Evolutionary conservation across 2,888 invertebrate species (phyloP).

Genomic region (Drosophila koepferae): DNA sequence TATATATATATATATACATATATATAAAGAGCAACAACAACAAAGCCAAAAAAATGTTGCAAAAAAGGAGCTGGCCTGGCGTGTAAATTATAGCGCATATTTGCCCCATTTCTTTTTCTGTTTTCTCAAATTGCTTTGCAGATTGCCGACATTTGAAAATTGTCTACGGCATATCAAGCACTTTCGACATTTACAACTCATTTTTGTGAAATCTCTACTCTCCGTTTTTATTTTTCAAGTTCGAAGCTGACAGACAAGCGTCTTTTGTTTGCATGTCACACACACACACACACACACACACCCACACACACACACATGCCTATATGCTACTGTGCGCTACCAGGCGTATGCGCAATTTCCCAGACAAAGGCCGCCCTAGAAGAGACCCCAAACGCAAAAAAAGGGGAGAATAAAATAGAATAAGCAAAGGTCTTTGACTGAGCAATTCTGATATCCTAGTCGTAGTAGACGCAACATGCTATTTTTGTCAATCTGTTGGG

Average conservation of each 20-base stretch:
- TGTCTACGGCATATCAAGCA: conserved; percentile 70
- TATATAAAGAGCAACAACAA: conserved; percentile 1
- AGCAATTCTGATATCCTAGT: conserved; percentile 54
- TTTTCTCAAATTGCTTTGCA: conserved; percentile 73
- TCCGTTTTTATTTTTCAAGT: conserved; percentile 60
- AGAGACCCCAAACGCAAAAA: conserved; percentile 44
- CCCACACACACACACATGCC: conserved; percentile 20
- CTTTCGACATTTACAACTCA: conserved; percentile 81
- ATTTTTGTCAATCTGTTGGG: conserved; percentile 44
- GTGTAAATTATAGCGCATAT: conserved; percentile 80
- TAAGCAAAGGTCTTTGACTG: conserved; percentile 73
- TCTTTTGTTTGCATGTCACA: conserved; percentile 69
- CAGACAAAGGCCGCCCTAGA: conserved; percentile 68
- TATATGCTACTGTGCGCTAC: conserved; percentile 54
- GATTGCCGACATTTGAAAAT: conserved; percentile 76
- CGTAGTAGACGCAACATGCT: conserved; percentile 25
- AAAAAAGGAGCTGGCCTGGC: conserved; percentile 53
- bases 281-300: conserved; percentile 33
- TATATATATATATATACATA: conserved; percentile 6
- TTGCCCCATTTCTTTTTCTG: conserved; percentile 63
- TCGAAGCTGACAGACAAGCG: conserved; percentile 74
- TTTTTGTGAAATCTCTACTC: conserved; percentile 65
- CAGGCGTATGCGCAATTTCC: conserved; percentile 78
- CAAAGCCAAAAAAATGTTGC: conserved; percentile 3
- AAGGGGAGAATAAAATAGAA: conserved; percentile 28